Conservation (phyloP, 2,888 invertebrate genomes). For the Rhingia rostrata region DNA sequence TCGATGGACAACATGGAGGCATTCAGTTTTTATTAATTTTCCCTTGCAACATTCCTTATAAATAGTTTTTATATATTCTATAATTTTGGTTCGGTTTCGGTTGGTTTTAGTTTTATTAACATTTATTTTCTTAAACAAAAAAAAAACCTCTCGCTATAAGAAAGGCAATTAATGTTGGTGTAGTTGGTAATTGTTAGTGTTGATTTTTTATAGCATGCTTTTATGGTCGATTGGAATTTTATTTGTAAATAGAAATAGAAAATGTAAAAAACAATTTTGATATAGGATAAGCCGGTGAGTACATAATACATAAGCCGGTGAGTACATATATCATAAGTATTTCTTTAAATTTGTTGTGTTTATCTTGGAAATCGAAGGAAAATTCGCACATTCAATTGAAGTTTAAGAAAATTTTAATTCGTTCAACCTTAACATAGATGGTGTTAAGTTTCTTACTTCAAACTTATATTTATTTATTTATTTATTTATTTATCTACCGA, state of each 20-base stretch:
- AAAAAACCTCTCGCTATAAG: conserved; percentile 8
- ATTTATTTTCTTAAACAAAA: conserved; percentile 6
- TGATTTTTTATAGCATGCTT: conserved; percentile 44
- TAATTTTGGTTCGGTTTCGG: conserved; percentile 66
- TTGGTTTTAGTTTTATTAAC: conserved; percentile 60
- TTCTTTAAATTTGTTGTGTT: no score
- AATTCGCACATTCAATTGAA: no score
- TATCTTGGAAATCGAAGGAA: no score
- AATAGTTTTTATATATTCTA: conserved; percentile 20
- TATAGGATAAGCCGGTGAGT: conserved; percentile 18
- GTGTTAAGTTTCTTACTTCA: no score
- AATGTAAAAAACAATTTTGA: not conserved
- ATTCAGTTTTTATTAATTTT: conserved; percentile 21
- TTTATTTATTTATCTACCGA: no score
- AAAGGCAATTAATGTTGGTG: conserved; percentile 18
- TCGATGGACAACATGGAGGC: conserved; percentile 3
- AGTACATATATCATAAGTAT: no score
- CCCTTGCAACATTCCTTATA: conserved; percentile 33
- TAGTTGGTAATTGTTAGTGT: conserved; percentile 19
- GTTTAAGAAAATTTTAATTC: no score
- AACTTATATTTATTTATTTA: no score
- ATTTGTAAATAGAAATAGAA: not conserved
- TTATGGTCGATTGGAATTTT: conserved; percentile 20
- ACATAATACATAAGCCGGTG: not conserved
- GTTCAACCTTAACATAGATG: no score